Evolutionary conservation across 2,888 invertebrate species (phyloP).

Genomic region (Atethmia centrago): DNA sequence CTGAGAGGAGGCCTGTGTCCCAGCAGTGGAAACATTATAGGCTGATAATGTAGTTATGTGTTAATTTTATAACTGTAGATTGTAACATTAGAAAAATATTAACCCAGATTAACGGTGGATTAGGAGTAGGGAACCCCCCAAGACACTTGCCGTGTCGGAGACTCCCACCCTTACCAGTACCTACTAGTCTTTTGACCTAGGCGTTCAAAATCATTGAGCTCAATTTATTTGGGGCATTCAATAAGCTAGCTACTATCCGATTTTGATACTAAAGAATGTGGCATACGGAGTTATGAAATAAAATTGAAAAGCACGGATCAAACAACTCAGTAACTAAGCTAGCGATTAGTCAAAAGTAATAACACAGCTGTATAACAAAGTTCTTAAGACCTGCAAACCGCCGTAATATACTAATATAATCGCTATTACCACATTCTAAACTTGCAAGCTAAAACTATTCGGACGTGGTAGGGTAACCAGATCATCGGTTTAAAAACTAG

Average conservation of each 20-base stretch:
- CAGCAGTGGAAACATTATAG: too few relatives aligned
- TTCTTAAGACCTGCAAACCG: neutral
- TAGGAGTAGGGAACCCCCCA: too few relatives aligned
- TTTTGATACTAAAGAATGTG: neutral
- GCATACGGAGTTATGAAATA: neutral
- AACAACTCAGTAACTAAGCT: neutral
- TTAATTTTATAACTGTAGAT: too few relatives aligned
- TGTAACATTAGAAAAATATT: neutral
- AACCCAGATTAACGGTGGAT: neutral
- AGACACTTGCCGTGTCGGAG: neutral
- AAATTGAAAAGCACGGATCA: neutral
- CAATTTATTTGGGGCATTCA: neutral
- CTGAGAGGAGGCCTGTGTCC: too few relatives aligned
- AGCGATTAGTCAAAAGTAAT: neutral
- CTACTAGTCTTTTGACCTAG: too few relatives aligned
- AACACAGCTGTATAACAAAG: neutral
- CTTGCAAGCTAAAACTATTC: conserved; percentile 6
- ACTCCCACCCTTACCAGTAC: neutral
- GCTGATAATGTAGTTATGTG: too few relatives aligned
- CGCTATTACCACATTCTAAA: neutral
- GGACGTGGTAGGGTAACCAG: neutral
- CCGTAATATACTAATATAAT: conserved; percentile 10
- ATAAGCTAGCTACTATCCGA: neutral
- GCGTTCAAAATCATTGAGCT: too few relatives aligned
- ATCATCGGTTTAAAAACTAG: neutral